Percentiles rank a stretch among this genome's conserved stretches.
Evolutionary conservation across 2,888 invertebrate genomes (phyloP).

Genomic region (Agriopis leucophaearia): DNA sequence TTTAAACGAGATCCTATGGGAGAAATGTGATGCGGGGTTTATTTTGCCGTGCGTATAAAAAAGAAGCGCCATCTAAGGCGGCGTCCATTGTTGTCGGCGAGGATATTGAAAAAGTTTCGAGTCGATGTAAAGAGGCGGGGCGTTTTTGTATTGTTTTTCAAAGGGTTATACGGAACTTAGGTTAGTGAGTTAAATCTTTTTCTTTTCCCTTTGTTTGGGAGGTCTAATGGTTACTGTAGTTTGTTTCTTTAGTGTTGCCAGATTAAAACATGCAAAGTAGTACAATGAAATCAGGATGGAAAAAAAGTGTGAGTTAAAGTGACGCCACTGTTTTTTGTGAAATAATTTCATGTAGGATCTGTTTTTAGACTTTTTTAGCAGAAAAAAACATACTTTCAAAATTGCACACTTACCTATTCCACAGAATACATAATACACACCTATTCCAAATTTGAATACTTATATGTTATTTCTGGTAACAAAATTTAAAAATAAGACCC

Average conservation of each 20-base stretch:
- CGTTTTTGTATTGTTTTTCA: conserved; percentile 72
- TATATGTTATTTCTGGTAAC: too few species aligned
- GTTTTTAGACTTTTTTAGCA: neutral
- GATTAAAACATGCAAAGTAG: neutral
- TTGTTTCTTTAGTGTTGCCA: conserved; percentile 14
- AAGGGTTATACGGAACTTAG: conserved; percentile 71
- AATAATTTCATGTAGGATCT: neutral
- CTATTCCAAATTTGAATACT: too few species aligned
- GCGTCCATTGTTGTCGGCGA: conserved; percentile 69
- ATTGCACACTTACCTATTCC: too few species aligned
- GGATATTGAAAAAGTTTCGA: conserved; percentile 80
- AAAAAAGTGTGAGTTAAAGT: neutral
- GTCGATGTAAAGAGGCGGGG: conserved; percentile 58
- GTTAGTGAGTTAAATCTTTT: conserved; percentile 63
- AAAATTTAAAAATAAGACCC: too few species aligned
- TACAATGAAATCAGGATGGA: neutral
- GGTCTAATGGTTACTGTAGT: conserved; percentile 30
- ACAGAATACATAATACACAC: too few species aligned
- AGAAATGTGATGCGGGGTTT: conserved; percentile 70
- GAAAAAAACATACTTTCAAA: too few species aligned
- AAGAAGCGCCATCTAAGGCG: conserved; percentile 61
- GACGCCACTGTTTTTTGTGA: too few species aligned
- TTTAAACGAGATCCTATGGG: conserved; percentile 56
- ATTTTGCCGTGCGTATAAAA: conserved; percentile 63
- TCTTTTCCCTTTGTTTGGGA: conserved; percentile 55